Evolutionary conservation across 2,797 vertebrate species (phyloP), one percentile per base, ranked within the genome.

Genomic region (Sphenopsis melanotis): DNA sequence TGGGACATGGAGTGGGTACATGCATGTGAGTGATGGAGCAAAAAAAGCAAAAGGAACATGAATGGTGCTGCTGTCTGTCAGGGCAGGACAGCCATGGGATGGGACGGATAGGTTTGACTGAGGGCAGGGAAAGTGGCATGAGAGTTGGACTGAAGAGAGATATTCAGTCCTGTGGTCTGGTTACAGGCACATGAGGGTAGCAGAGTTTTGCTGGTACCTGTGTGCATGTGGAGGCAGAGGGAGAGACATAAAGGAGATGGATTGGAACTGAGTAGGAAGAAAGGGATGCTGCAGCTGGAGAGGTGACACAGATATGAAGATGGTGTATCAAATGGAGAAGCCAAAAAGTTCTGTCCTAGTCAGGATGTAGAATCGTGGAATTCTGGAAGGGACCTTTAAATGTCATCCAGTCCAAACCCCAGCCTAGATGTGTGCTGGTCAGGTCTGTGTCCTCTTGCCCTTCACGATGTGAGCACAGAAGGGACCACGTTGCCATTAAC

Each of bases 401-500:
- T 64, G 18, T 11, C 39, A 78, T 41, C 46, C 34, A 63, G 49
- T 22, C 49, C 23, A 56, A 32, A 29, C 19, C n/a, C 22, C 14
- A 47, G 4, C 36, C 32, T 22, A 57, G 47, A 29, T 66, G 21
- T 74, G 17, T 53, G 34, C 34, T 85, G 75, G 12, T 50, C 32
- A 57, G 53, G n/a, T 70, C 41, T 64, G 15, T 29, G 44, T 61
- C n/a, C 32, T n/a, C 52, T 89, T 56, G 29, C 39, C 44, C 19
- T 77, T 89, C 1, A 2, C 0, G 0, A 39, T 42, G 52, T 23
- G 49, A 83, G 44, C 1, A 3, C 53, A 74, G 53, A 65, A 74
- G 32, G 41, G 32, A 81, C 44, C 1, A 0, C 5, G 6, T 32
- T 79, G 47, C 47, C 65, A 47, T 68, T 64, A 87, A 63, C 34